Conservation (phyloP, 2,888 invertebrate genomes). For the Dryocosmus kuriphilus region DNA sequence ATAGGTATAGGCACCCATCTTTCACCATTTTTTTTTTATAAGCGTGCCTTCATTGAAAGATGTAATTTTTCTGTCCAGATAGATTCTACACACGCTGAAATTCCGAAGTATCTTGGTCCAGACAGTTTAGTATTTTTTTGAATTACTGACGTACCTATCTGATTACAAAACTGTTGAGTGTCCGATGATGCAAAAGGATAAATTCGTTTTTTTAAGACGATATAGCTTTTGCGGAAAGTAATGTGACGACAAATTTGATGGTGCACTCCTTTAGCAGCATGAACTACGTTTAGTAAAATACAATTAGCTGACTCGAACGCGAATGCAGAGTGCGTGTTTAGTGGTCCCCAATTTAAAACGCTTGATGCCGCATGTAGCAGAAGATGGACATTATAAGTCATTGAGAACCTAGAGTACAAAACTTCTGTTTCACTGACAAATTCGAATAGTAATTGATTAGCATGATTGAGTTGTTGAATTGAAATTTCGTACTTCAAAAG, state of each 20-base stretch:
- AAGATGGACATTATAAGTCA: too few species aligned
- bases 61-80: too few species aligned
- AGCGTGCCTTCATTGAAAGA: too few species aligned
- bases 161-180: background rate
- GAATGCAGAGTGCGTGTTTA: too few species aligned
- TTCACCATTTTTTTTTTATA: too few species aligned
- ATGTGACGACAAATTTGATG: constrained; percentile 42
- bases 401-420: too few species aligned
- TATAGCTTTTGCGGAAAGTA: background rate
- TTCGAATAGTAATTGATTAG: constrained; percentile 32
- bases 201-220: background rate
- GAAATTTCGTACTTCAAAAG: constrained; percentile 35
- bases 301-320: constrained; percentile 48
- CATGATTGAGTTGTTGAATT: constrained; percentile 40
- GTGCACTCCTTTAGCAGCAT: constrained; percentile 47
- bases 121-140: background rate
- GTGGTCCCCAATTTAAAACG: too few species aligned
- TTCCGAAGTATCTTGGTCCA: background rate
- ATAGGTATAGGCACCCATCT: too few species aligned
- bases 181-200: background rate
- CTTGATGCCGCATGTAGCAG: too few species aligned
- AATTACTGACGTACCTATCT: background rate
- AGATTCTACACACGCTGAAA: too few species aligned
- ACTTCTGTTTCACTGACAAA: constrained; percentile 44
- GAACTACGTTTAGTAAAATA: constrained; percentile 39